These are phyloP conservation scores for Burhinus oedicnemus DNA, from an alignment of 2,113 vertebrate genomes.

Conservation along the genomic window DNA sequence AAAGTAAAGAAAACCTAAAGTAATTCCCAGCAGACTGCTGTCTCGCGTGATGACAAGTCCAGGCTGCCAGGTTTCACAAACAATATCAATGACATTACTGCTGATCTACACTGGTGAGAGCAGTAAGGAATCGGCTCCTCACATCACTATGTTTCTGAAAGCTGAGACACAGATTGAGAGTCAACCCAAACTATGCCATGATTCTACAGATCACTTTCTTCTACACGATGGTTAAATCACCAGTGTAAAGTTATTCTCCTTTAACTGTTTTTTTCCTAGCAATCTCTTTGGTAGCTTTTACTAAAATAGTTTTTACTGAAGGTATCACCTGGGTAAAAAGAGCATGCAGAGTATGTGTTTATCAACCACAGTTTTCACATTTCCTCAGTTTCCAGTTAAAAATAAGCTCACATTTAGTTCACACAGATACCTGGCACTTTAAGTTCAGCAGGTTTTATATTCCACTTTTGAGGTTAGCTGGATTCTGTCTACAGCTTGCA, in stretches of 20 bases:
- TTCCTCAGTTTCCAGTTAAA: neutral
- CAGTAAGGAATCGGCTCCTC: neutral
- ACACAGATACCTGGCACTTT: neutral
- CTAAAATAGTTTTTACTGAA: neutral
- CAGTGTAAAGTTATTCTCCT: neutral
- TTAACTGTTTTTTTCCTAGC: neutral
- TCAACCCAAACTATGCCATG: neutral
- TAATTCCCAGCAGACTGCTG: neutral
- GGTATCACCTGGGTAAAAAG: neutral
- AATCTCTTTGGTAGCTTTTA: neutral
- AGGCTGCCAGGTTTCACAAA: neutral
- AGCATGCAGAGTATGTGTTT: neutral
- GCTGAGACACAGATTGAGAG: neutral
- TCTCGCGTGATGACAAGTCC: neutral
- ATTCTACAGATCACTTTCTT: neutral
- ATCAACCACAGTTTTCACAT: neutral
- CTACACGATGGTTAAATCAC: fast-evolving
- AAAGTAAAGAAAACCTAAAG: neutral
- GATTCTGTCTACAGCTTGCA: neutral
- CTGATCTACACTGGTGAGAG: neutral
- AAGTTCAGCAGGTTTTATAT: neutral
- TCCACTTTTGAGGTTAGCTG: neutral
- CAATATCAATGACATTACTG: neutral
- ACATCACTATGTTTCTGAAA: neutral
- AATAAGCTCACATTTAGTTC: neutral